Percentiles rank a stretch among this genome's conserved stretches.
These are phyloP conservation scores for Trematomus loennbergii DNA, from an alignment of 2,113 vertebrate genomes.

Conservation along the genomic window DNA sequence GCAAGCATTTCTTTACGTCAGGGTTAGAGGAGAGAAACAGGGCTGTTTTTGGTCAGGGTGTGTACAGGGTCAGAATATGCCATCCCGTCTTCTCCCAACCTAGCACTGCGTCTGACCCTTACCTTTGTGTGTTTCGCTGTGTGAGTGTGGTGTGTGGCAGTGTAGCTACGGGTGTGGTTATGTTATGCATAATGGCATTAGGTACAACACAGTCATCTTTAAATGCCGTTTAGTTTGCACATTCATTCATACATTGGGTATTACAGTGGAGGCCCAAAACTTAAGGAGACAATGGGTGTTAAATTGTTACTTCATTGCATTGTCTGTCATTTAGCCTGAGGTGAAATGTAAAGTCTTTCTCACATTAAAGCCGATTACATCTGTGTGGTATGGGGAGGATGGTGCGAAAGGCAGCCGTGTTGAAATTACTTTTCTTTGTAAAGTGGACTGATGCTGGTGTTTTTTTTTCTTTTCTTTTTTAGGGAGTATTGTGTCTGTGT, in stretches of 20 bases:
- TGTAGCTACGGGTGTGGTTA: conserved; percentile 47
- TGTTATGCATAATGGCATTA: conserved; percentile 50
- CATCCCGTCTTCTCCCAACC: conserved; percentile 33
- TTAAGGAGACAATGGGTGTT: conserved; percentile 36
- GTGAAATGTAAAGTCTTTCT: conserved; percentile 41
- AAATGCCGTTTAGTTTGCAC: conserved; percentile 72
- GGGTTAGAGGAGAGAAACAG: conserved; percentile 40
- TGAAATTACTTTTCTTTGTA: conserved; percentile 73
- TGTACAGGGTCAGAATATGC: conserved; percentile 47
- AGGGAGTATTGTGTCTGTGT: conserved; percentile 77
- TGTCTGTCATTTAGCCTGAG: conserved; percentile 34
- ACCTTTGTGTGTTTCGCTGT: conserved; percentile 12
- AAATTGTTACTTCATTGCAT: conserved; percentile 21
- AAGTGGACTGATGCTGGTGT: conserved; percentile 79
- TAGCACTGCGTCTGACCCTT: conserved; percentile 48
- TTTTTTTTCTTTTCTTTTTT: conserved; percentile 48
- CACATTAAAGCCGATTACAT: conserved; percentile 17
- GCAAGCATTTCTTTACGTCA: conserved; percentile 27
- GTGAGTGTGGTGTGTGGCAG: conserved; percentile 12
- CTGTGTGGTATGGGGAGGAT: conserved; percentile 6
- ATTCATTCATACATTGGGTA: conserved; percentile 56
- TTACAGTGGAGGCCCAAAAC: conserved; percentile 30
- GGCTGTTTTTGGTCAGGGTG: conserved; percentile 40
- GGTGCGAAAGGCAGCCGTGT: conserved; percentile 52
- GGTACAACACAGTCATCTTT: conserved; percentile 58